Evolutionary conservation across 2,113 vertebrate genomes (phyloP), one percentile per base, ranked within the genome.

Genomic region (Gambusia affinis): DNA sequence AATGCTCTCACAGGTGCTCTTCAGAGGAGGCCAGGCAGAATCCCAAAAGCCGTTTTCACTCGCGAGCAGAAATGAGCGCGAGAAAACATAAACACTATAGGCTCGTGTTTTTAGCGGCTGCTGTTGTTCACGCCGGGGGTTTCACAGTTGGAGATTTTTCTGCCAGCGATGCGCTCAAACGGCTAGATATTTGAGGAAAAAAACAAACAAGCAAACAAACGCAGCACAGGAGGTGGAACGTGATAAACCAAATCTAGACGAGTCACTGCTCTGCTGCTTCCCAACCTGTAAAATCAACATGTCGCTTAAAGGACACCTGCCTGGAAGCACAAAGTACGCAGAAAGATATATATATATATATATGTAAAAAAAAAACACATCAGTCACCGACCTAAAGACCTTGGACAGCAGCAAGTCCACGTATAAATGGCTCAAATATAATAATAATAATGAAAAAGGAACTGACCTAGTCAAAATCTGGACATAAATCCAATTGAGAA

Each of bases 1-100:
- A 37, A 54, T 79, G 60, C 75, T 35, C 82, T 81, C 73, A 14
- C 60, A 67, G 29, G 68, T 7, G 42, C 24, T 3, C 3, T 42
- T 65, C 8, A 44, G 37, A 67, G 33, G 64, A 8, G 60, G 37
- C 72, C 44, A 47, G 4, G 69, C 44, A 60, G 33, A 64, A 79
- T 35, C 27, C 60, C 44, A 61, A 44, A 63, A 44, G n/a, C 37
- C 61, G 17, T 63, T 67, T 28, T 28, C 28, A 14, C 29, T 27
- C 33, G 27, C 4, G 11, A 4, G 27, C 35, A 24, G 31, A 35
- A 10, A 29, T 12, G 22, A 27, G n/a, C 64, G 27, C 22, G 5
- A 27, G 33, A 12, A 39, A 35, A 64, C 11, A 33, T 22, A 10
- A 30, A 33, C 28, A 15, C 14, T 17, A 30, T 14, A 2, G 63